Evolutionary conservation across 2,113 vertebrate species (phyloP).

Genomic region (Notiomystis cincta): DNA sequence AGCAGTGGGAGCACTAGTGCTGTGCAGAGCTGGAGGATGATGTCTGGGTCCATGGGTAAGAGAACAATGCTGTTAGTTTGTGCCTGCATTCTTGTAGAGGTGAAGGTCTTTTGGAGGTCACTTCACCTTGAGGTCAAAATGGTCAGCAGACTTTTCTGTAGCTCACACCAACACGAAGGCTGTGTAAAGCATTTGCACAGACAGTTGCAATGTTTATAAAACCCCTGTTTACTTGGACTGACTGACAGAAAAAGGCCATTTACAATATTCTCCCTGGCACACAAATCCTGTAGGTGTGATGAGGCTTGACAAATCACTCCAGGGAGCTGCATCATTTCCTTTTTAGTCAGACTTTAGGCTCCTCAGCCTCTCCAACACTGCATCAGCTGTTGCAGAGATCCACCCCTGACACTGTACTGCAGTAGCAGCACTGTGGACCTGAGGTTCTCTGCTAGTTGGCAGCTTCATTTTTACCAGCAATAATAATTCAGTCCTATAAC

Average conservation of each 20-base stretch:
- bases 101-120: not conserved
- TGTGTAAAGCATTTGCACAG: not conserved
- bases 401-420: not conserved
- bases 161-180: not conserved
- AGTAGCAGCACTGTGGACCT: not conserved
- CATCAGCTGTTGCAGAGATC: not conserved
- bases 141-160: not conserved
- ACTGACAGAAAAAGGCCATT: not conserved
- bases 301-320: not conserved
- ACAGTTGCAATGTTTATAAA: not conserved
- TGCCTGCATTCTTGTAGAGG: not conserved
- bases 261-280: not conserved
- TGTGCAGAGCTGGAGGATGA: not conserved
- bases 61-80: not conserved
- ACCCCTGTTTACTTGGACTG: not conserved
- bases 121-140: not conserved
- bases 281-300: not conserved
- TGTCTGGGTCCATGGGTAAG: not conserved
- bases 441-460: not conserved
- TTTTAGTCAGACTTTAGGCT: not conserved
- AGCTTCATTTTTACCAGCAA: not conserved
- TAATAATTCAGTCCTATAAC: not conserved
- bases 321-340: fast-evolving
- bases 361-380: not conserved
- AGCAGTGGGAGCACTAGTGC: not conserved